Percentiles rank a stretch among this genome's conserved stretches.
These are phyloP conservation scores for Chionomys nivalis DNA, from an alignment of 2,113 vertebrate species.

Conservation along the genomic window DNA sequence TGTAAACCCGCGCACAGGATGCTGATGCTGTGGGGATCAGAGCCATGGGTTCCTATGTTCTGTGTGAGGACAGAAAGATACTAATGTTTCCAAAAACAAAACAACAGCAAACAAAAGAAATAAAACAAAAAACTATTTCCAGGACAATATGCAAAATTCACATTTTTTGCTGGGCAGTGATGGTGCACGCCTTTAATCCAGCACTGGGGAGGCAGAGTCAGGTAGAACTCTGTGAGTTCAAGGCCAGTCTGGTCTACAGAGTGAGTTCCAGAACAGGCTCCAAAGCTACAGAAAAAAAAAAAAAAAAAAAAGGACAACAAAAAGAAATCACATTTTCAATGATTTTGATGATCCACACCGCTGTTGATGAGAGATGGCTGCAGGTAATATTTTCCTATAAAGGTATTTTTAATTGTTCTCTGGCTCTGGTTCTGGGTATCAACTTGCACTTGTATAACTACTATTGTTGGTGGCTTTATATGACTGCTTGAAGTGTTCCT, in stretches of 20 bases:
- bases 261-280: no score
- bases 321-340: background rate
- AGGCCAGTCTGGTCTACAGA: no score
- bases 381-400: conserved; percentile 18
- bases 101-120: background rate
- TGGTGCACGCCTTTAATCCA: no score
- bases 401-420: conserved; percentile 28
- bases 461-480: background rate
- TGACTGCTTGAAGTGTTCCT: background rate
- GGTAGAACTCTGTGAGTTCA: no score
- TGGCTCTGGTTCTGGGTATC: background rate
- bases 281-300: no score
- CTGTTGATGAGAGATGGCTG: background rate
- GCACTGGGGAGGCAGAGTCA: no score
- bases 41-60: conserved; percentile 16
- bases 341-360: conserved; percentile 15
- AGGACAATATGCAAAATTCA: background rate
- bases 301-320: no score
- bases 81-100: background rate
- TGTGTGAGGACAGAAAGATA: conserved; percentile 42
- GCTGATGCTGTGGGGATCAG: conserved; percentile 57
- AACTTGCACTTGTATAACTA: background rate
- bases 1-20: conserved; percentile 20
- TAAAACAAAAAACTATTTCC: background rate
- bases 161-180: background rate